These are phyloP conservation scores for Brevimyrus niger DNA, from an alignment of 2,113 vertebrate species.

Conservation along the genomic window DNA sequence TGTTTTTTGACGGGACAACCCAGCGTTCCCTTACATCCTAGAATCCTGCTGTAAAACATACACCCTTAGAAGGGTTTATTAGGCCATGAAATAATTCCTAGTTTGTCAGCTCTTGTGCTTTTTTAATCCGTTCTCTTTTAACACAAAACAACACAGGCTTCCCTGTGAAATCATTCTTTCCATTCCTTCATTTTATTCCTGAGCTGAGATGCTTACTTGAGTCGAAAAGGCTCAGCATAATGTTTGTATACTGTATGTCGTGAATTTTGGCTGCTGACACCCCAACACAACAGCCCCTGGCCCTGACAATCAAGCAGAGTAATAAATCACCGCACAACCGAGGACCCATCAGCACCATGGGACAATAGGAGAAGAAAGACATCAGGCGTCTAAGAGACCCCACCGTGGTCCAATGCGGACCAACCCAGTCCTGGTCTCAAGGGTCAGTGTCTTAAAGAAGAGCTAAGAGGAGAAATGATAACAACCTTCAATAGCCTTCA, in stretches of 20 bases:
- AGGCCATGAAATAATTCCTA: constrained; percentile 39
- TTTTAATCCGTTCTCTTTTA: constrained; percentile 41
- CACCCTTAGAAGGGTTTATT: constrained; percentile 39
- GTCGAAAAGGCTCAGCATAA: not conserved
- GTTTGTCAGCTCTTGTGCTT: constrained; percentile 40
- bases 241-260: constrained; percentile 41
- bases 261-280: constrained; percentile 52
- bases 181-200: constrained; percentile 49
- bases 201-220: constrained; percentile 34
- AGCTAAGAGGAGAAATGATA: not conserved
- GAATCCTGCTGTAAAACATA: constrained; percentile 7
- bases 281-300: constrained; percentile 21
- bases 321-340: constrained; percentile 51
- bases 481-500: not conserved
- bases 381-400: constrained; percentile 29
- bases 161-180: constrained; percentile 54
- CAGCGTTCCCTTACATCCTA: not conserved
- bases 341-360: constrained; percentile 40
- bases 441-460: not conserved
- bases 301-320: constrained; percentile 27
- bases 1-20: not conserved
- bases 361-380: constrained; percentile 51
- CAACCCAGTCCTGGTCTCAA: constrained; percentile 23
- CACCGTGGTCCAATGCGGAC: constrained; percentile 38
- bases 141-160: constrained; percentile 42